These are phyloP conservation scores for Champsocephalus gunnari DNA, from an alignment of 2,797 vertebrate genomes.

Conservation along the genomic window DNA sequence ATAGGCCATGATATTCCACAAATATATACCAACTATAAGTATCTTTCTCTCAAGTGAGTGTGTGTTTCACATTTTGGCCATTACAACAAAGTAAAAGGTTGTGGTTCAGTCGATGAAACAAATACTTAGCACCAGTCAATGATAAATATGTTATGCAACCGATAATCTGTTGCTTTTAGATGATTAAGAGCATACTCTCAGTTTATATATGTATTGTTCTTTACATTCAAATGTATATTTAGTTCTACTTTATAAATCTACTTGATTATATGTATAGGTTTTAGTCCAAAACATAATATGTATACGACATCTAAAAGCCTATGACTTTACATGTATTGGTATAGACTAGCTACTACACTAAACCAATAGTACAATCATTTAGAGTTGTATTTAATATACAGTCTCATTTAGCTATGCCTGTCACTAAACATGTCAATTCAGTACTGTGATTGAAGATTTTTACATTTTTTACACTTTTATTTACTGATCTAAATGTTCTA, in stretches of 20 bases:
- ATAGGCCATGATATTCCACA: not conserved
- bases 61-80: not conserved
- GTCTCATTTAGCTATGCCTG: not conserved
- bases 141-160: not conserved
- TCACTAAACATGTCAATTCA: not conserved
- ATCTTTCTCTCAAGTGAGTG: not conserved
- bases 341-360: not conserved
- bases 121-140: not conserved
- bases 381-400: not conserved
- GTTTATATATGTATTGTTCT: not conserved
- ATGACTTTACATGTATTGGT: not conserved
- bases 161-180: not conserved
- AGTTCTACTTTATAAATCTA: not conserved
- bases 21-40: not conserved
- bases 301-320: not conserved
- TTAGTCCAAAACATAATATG: no score
- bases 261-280: not conserved
- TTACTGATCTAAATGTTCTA: not conserved
- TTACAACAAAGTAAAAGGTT: not conserved
- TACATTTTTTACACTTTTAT: not conserved
- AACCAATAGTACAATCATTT: not conserved
- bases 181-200: not conserved
- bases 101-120: not conserved
- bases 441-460: not conserved
- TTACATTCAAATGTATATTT: not conserved